Evolutionary conservation across 2,888 invertebrate species (phyloP).

Genomic region (Bombyx huttoni): DNA sequence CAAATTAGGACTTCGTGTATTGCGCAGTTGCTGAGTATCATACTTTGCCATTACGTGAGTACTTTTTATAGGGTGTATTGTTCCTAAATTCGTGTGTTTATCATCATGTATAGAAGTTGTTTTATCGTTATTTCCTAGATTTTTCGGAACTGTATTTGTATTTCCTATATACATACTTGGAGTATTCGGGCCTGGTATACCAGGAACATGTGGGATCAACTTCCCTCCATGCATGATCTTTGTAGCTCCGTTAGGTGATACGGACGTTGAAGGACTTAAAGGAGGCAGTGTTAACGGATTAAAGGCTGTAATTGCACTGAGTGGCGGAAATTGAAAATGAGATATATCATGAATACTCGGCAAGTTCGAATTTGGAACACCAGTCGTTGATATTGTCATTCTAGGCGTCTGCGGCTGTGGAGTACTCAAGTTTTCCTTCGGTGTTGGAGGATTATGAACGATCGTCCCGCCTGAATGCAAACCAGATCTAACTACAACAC

Average conservation of each 20-base stretch:
- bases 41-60: constrained; percentile 24
- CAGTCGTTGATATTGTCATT: constrained; percentile 68
- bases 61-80: constrained; percentile 25
- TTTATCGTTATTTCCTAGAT: constrained; percentile 23
- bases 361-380: constrained; percentile 68
- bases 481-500: constrained; percentile 84
- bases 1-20: constrained; percentile 32
- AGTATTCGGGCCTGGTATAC: constrained; percentile 87
- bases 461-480: constrained; percentile 89
- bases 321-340: constrained; percentile 77
- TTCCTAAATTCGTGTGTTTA: constrained; percentile 18
- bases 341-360: constrained; percentile 63
- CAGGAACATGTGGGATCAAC: constrained; percentile 88
- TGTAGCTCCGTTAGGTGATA: constrained; percentile 72
- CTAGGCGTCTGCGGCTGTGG: constrained; percentile 68
- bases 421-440: constrained; percentile 50
- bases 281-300: constrained; percentile 78
- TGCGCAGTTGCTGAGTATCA: constrained; percentile 31
- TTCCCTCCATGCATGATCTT: constrained; percentile 79
- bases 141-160: constrained; percentile 26
- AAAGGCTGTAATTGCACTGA: constrained; percentile 78
- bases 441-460: constrained; percentile 73
- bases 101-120: constrained; percentile 28
- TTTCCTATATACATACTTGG: constrained; percentile 52
- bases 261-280: constrained; percentile 45